Evolutionary conservation across 2,797 vertebrate species (phyloP).

Genomic region (Malacoctenus gilli): DNA sequence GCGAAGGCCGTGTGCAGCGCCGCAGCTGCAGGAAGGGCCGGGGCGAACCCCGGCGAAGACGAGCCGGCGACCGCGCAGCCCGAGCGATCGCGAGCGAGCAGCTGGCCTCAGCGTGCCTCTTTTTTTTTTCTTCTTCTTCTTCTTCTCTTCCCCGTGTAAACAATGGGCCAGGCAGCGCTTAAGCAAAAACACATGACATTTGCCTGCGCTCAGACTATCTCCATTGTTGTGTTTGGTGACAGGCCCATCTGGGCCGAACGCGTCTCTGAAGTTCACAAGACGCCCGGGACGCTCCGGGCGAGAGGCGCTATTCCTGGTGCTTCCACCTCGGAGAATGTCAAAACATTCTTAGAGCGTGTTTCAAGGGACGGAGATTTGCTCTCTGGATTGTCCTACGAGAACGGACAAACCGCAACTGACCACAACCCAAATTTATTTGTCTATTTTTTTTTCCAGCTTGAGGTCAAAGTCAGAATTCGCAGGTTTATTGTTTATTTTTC

Average conservation of each 20-base stretch:
- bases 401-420: not conserved
- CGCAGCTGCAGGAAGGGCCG: slow-evolving; percentile 52
- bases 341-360: slow-evolving; percentile 8
- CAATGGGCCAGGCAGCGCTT: slow-evolving; percentile 53
- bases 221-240: slow-evolving; percentile 51
- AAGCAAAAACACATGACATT: slow-evolving; percentile 71
- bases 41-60: slow-evolving; percentile 41
- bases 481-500: too few species aligned
- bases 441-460: too few species aligned
- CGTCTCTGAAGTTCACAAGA: slow-evolving; percentile 30
- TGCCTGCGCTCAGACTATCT: slow-evolving; percentile 37
- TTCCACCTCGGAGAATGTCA: slow-evolving; percentile 16
- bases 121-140: too few species aligned
- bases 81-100: slow-evolving; percentile 58
- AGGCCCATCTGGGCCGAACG: slow-evolving; percentile 34
- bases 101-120: slow-evolving; percentile 72
- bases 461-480: too few species aligned
- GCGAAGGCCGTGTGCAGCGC: slow-evolving; percentile 34
- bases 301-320: slow-evolving; percentile 39
- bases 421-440: slow-evolving; percentile 4
- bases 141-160: slow-evolving; percentile 63
- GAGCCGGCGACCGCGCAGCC: slow-evolving; percentile 47
- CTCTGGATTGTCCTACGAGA: not conserved
- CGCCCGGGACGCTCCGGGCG: slow-evolving; percentile 8
- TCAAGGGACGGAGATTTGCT: not conserved